Evolutionary conservation across 1,140 invertebrate genomes (phyloP).

Genomic region (Cecropterus lyciades): DNA sequence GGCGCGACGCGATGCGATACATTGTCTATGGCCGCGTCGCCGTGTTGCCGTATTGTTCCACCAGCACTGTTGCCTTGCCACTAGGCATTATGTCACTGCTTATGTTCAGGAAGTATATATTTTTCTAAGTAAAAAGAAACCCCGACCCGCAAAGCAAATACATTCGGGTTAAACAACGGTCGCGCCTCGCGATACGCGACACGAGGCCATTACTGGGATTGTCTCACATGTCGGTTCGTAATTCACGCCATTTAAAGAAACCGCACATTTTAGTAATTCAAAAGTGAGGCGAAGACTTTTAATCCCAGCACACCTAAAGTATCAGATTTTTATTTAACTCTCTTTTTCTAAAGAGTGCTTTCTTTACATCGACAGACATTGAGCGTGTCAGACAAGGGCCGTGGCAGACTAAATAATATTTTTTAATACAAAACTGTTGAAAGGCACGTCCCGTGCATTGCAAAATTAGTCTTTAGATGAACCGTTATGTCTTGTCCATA

Average conservation of each 20-base stretch:
- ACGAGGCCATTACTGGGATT: conserved; percentile 71
- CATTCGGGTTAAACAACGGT: conserved; percentile 68
- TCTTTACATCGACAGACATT: too few species aligned
- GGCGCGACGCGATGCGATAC: conserved; percentile 63
- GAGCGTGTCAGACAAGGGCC: too few species aligned
- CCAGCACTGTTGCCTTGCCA: conserved; percentile 55
- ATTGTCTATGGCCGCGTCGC: conserved; percentile 57
- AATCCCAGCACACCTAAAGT: neutral
- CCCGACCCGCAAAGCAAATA: conserved; percentile 63
- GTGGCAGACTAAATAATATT: too few species aligned
- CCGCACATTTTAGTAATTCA: conserved; percentile 8
- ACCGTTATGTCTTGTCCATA: too few species aligned
- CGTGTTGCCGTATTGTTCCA: conserved; percentile 62
- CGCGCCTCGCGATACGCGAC: conserved; percentile 54
- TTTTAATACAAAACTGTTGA: too few species aligned
- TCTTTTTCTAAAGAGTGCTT: neutral
- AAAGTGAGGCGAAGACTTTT: neutral
- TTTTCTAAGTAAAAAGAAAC: conserved; percentile 53
- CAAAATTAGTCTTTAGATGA: too few species aligned
- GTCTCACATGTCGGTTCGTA: conserved; percentile 40
- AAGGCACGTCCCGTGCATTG: too few species aligned
- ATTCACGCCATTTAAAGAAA: conserved; percentile 26
- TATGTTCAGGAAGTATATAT: conserved; percentile 64
- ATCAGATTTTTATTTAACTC: conserved; percentile 5
- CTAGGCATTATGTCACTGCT: conserved; percentile 52